Base-by-base conservation (phyloP, 2,113 vertebrate species). In the Brienomyrus brachyistius region DNA sequence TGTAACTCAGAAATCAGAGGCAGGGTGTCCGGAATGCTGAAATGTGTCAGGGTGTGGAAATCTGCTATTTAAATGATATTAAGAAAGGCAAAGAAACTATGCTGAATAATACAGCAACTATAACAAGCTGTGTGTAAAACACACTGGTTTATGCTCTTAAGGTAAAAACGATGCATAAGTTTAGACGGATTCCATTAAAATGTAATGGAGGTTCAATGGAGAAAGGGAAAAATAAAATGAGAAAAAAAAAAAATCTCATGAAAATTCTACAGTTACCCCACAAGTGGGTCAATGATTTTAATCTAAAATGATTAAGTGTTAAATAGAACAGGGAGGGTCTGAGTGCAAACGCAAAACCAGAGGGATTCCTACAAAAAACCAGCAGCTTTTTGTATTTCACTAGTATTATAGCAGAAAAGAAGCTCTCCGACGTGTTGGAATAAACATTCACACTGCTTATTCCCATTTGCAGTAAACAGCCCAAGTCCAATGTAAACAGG, bases 181-280 rank as follows among this genome's bases (percentile, higher is more conserved):
- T 80, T 27, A 80, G 6, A 80, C 0, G 1, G 31, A 19, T 80
- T 8, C 62, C 31, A 80, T 80, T 40, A 19, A 80, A 80, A 19
- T 80, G 35, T 80, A 43, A 43, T 43, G 23, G 11, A 48, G 11
- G n/a, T 85, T 51, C 83, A 85, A 48, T 50, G 45, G 21, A 47
- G 47, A 48, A 17, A 51, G 47, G 8, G 5, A 15, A 19, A 9
- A 9, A 40, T 15, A 5, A 74, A 31, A 19, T 84, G 19, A 1
- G 43, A 2, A 1, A 9, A 48, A 48, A 13, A 54, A 70, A 31
- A 85, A 27, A 51, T 31, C 9, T 5, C n/a, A 51, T 11, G 23
- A 89, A 89, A 82, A 80, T 52, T 89, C 13, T 80, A 89, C 66
- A 89, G 54, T 82, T 52, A 89, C 23, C 23, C 19, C 77, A 89